Evolutionary conservation across 2,888 invertebrate species (phyloP).

Genomic region (Rutpela maculata): DNA sequence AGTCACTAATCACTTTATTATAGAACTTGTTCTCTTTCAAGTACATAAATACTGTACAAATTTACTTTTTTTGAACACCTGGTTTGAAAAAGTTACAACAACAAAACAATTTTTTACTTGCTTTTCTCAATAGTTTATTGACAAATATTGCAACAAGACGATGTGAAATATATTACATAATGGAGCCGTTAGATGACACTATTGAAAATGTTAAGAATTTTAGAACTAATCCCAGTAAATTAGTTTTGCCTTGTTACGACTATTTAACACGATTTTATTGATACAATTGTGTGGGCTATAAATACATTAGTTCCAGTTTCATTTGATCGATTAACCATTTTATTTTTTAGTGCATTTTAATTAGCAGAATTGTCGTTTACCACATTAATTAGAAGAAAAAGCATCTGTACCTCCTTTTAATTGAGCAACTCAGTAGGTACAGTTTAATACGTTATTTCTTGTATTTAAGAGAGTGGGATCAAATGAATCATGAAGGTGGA

Average conservation of each 20-base stretch:
- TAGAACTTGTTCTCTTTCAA: too few relatives aligned
- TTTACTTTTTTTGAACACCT: not conserved
- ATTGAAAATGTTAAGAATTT: conserved; percentile 7
- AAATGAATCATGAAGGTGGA: too few relatives aligned
- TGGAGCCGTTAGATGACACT: not conserved
- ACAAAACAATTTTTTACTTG: not conserved
- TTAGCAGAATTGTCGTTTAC: too few relatives aligned
- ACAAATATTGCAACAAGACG: not conserved
- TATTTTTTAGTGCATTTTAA: not conserved
- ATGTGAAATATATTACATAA: conserved; percentile 14
- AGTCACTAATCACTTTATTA: too few relatives aligned
- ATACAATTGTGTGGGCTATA: not conserved
- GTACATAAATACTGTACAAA: too few relatives aligned
- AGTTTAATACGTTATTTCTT: too few relatives aligned
- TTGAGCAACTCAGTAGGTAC: too few relatives aligned
- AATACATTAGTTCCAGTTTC: conserved; percentile 5
- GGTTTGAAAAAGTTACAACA: not conserved
- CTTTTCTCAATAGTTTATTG: not conserved
- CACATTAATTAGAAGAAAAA: too few relatives aligned
- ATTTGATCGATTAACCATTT: not conserved
- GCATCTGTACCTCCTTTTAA: too few relatives aligned
- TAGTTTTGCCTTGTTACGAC: conserved; percentile 1
- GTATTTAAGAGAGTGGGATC: too few relatives aligned
- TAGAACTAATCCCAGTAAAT: not conserved
- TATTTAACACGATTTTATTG: not conserved